Evolutionary conservation across 2,113 vertebrate species (phyloP).

Genomic region (Glaucomys volans): DNA sequence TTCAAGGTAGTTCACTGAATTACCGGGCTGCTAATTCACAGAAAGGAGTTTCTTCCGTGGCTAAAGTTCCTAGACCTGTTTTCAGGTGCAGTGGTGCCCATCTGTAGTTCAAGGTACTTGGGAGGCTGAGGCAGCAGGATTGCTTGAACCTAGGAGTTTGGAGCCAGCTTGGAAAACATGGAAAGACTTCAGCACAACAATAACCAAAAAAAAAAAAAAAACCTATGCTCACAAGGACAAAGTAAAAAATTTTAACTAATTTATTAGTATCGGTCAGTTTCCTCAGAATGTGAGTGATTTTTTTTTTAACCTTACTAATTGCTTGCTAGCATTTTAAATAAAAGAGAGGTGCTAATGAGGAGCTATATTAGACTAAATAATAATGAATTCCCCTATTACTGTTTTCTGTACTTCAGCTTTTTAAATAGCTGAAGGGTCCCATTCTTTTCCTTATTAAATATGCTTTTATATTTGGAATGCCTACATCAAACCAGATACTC

Average conservation of each 20-base stretch:
- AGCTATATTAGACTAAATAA: constrained; percentile 30
- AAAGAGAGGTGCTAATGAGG: constrained; percentile 73
- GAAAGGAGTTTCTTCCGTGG: neutral
- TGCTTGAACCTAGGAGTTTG: neutral
- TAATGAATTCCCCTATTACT: neutral
- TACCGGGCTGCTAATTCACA: neutral
- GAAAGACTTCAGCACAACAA: neutral
- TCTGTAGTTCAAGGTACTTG: neutral
- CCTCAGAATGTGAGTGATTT: constrained; percentile 25
- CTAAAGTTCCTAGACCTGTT: neutral
- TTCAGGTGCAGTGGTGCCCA: neutral
- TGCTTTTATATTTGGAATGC: neutral
- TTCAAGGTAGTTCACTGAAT: neutral
- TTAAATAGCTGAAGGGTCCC: neutral
- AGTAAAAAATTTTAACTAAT: constrained; percentile 42
- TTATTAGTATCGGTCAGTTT: constrained; percentile 64
- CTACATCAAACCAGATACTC: neutral
- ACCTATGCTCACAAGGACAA: neutral
- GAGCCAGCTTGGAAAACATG: neutral
- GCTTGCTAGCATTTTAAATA: constrained; percentile 77
- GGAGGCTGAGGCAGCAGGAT: neutral
- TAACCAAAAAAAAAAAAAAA: neutral
- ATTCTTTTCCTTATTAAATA: neutral
- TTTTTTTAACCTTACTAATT: constrained; percentile 64
- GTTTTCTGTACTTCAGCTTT: neutral